Conservation (phyloP, 53 echinoderm and acorn worm genomes). For the Echinarachnius parma region DNA sequence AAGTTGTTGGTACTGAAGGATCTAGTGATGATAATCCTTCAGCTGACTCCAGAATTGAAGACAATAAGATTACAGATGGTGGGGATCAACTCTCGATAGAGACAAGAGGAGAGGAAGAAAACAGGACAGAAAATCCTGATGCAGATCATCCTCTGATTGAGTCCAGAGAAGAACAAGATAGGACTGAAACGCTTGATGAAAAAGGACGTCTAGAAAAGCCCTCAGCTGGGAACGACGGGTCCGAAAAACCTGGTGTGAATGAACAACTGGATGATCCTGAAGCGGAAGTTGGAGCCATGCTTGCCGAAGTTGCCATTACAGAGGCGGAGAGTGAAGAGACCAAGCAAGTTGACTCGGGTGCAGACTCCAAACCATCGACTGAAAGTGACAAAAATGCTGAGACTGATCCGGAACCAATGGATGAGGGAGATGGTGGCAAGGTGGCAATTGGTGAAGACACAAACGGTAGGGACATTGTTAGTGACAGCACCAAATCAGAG, state of each 20-base stretch:
- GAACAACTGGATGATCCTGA: slow-evolving; percentile 5
- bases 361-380: not conserved
- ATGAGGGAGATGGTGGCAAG: not conserved
- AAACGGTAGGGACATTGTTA: not conserved
- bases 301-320: slow-evolving; percentile 25
- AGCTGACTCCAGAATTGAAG: too few relatives aligned
- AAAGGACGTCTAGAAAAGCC: too few relatives aligned
- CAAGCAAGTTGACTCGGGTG: not conserved
- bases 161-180: too few relatives aligned
- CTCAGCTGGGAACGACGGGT: not conserved
- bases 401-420: not conserved
- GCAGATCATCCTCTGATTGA: too few relatives aligned
- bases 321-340: slow-evolving; percentile 13
- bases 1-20: too few relatives aligned
- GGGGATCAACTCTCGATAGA: too few relatives aligned
- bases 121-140: too few relatives aligned
- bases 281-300: slow-evolving; percentile 15
- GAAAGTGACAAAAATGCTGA: not conserved
- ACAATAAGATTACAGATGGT: too few relatives aligned
- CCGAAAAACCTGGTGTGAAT: not conserved
- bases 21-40: too few relatives aligned
- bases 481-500: too few relatives aligned
- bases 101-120: too few relatives aligned
- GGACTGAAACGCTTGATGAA: too few relatives aligned
- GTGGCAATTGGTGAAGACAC: not conserved